Percentiles rank a stretch among this genome's conserved stretches.
Conservation (phyloP, 2,113 vertebrate species). For the Colaptes auratus region DNA sequence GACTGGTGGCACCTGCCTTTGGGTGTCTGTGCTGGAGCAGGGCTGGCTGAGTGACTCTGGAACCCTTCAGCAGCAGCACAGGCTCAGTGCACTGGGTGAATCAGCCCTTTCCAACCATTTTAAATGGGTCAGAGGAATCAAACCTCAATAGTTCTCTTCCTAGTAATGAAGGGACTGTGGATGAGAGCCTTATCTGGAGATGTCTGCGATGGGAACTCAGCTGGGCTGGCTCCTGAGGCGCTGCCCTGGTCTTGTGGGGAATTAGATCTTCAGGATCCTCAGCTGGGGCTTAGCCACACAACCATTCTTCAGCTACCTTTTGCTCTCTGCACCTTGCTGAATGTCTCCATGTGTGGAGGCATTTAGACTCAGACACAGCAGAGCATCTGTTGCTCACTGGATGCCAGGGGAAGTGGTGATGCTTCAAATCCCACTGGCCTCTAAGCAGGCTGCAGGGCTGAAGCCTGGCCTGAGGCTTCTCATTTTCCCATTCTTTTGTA, state of each 20-base stretch:
- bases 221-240: background rate
- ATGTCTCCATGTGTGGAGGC: background rate
- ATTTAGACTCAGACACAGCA: background rate
- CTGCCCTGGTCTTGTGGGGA: background rate
- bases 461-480: background rate
- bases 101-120: background rate
- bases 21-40: rapidly evolving
- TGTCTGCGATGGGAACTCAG: rapidly evolving
- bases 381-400: background rate
- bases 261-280: background rate
- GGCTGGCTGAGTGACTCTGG: background rate
- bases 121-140: background rate
- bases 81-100: background rate
- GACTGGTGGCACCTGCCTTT: too few relatives aligned
- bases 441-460: background rate
- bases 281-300: background rate
- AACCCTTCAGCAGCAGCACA: background rate
- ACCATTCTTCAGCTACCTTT: background rate
- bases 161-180: rapidly evolving
- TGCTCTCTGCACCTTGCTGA: background rate
- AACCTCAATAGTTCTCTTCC: background rate
- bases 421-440: background rate
- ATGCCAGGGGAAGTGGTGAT: background rate
- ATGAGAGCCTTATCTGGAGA: background rate
- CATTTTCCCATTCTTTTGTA: background rate